phyloP scores from a whole-genome alignment of 2,888 invertebrate species.

The Sesamia inferens region DNA sequence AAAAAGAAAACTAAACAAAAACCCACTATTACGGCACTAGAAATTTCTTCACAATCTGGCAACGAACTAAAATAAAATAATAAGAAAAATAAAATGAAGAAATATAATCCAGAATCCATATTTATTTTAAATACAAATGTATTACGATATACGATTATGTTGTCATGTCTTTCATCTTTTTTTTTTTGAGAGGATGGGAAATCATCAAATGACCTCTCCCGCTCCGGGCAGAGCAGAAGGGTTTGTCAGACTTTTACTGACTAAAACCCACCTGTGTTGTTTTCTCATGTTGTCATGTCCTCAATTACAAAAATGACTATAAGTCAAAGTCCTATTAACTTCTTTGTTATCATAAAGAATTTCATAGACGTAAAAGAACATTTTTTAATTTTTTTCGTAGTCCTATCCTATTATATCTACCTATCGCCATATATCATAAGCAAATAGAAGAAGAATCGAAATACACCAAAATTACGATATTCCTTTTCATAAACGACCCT shows the following conservation, averaged over 20 bases:
- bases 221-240: too few species aligned
- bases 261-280: too few species aligned
- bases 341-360: background rate
- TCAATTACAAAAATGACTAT: conserved; percentile 31
- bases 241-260: too few species aligned
- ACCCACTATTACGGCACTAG: background rate
- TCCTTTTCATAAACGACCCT: conserved; percentile 25
- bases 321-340: conserved; percentile 3
- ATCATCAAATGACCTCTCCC: too few species aligned
- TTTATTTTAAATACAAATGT: background rate
- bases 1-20: background rate
- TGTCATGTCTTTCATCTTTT: too few species aligned
- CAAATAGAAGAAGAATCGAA: conserved; percentile 23
- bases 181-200: too few species aligned
- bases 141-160: too few species aligned
- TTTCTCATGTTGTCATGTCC: background rate
- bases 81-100: too few species aligned
- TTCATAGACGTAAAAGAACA: too few species aligned
- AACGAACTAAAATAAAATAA: too few species aligned
- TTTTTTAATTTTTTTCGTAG: background rate
- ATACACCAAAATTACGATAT: conserved; percentile 25
- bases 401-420: background rate
- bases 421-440: background rate
- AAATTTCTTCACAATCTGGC: background rate
- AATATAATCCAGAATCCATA: background rate